phyloP scores from a whole-genome alignment of 2,797 vertebrate species.

The Microctenopoma steveboyesi region DNA sequence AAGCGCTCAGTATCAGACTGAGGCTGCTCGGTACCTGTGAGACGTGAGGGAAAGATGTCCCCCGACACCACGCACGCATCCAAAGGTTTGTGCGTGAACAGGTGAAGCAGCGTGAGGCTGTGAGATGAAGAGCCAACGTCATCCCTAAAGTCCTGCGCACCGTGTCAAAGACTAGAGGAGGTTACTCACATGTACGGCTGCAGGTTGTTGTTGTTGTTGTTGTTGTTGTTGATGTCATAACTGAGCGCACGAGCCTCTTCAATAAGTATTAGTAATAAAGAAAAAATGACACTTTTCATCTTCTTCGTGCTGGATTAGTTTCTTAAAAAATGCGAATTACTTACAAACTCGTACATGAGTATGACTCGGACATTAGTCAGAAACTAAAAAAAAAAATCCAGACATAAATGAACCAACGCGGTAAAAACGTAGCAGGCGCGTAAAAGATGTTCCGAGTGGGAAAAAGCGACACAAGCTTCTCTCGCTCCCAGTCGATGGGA shows the following conservation, averaged over 20 bases:
- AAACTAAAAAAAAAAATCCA: not conserved
- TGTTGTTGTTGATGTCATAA: conserved; percentile 56
- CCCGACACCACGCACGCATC: not conserved
- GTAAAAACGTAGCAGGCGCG: conserved; percentile 17
- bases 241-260: conserved; percentile 56
- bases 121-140: conserved; percentile 1
- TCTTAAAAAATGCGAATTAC: conserved; percentile 4
- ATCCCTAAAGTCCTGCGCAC: not conserved
- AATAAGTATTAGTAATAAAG: conserved; percentile 72
- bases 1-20: conserved; percentile 12
- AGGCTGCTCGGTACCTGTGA: conserved; percentile 9
- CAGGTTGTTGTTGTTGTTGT: conserved; percentile 51
- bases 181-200: conserved; percentile 85
- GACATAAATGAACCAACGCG: not conserved
- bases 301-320: conserved; percentile 39
- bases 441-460: conserved; percentile 24
- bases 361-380: not conserved
- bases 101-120: conserved; percentile 30
- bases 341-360: conserved; percentile 30
- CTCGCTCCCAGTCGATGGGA: no score
- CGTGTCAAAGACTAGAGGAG: not conserved
- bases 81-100: conserved; percentile 39
- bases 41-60: conserved; percentile 1
- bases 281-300: conserved; percentile 66
- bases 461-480: not conserved